Evolutionary conservation across 2,113 vertebrate species (phyloP).

Genomic region (Chaetops frenatus): DNA sequence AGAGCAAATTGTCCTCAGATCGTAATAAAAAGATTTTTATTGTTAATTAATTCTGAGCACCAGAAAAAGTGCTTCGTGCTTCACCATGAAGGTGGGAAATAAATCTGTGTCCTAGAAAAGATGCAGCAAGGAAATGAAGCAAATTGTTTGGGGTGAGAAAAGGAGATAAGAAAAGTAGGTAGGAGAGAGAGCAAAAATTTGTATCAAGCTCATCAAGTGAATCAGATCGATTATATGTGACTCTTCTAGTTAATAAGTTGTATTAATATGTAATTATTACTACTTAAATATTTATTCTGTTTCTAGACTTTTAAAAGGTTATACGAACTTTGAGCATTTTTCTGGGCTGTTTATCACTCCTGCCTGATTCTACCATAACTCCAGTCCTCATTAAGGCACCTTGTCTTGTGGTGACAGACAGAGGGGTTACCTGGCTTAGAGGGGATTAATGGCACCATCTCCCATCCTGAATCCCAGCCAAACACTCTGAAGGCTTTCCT

Average conservation of each 20-base stretch:
- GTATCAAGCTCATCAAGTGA: background rate
- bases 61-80: background rate
- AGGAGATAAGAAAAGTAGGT: background rate
- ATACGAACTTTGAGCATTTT: background rate
- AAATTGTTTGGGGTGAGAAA: background rate
- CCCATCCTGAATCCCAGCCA: background rate
- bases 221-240: background rate
- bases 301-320: background rate
- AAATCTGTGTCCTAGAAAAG: background rate
- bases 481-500: background rate
- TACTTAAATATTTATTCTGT: background rate
- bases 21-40: background rate
- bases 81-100: background rate
- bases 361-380: background rate
- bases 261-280: background rate
- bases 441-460: background rate
- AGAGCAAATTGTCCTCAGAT: background rate
- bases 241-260: background rate
- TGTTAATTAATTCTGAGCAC: conserved; percentile 37
- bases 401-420: no score
- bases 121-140: background rate
- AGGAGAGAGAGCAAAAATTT: background rate
- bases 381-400: background rate
- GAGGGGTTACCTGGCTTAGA: background rate
- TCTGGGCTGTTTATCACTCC: background rate